A percentile compares a stretch with the other conserved stretches of the same genome.
Evolutionary conservation across 2,113 vertebrate genomes (phyloP).

Genomic region (Felis chaus): DNA sequence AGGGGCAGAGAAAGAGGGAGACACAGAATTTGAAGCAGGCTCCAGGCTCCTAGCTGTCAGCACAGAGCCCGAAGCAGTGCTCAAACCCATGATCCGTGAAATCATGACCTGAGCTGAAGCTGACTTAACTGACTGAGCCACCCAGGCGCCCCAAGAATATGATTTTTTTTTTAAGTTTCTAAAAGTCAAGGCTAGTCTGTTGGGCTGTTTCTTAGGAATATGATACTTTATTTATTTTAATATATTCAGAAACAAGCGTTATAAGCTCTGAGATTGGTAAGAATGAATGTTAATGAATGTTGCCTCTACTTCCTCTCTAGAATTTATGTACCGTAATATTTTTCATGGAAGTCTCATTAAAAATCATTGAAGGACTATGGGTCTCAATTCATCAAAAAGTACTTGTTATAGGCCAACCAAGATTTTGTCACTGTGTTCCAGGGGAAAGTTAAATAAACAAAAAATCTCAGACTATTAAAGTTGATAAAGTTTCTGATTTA

Average conservation of each 20-base stretch:
- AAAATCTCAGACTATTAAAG: neutral
- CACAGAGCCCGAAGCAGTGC: no score
- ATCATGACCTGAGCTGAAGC: no score
- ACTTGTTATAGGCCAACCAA: neutral
- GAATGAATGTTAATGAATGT: neutral
- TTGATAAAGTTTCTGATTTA: neutral
- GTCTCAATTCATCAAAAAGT: neutral
- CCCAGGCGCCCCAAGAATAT: no score
- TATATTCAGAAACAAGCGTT: slow-evolving; percentile 7
- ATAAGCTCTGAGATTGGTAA: neutral
- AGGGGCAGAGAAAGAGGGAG: no score
- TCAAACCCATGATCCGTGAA: no score
- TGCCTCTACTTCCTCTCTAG: neutral
- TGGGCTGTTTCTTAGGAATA: neutral
- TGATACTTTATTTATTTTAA: neutral
- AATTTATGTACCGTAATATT: neutral
- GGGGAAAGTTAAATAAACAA: slow-evolving; percentile 4
- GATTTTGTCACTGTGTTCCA: neutral
- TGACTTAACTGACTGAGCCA: no score
- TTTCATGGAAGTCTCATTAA: neutral
- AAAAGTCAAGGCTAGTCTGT: neutral
- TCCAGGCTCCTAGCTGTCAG: no score
- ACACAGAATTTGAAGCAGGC: no score
- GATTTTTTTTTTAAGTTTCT: neutral
- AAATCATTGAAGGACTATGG: neutral